Evolutionary conservation across 2,888 invertebrate species (phyloP).

Genomic region (Lapara coniferarum): DNA sequence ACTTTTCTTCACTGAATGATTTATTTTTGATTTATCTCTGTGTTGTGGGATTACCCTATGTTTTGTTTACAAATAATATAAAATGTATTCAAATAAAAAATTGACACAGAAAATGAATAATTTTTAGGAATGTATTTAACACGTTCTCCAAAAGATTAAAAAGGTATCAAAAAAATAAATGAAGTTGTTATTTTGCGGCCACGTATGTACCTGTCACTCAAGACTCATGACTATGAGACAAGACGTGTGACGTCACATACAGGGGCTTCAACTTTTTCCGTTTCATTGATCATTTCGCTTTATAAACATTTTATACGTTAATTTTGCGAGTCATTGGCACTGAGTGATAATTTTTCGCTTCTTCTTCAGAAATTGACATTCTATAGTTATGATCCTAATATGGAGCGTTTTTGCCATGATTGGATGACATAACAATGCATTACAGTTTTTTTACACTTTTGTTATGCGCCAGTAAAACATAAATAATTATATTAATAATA

Average conservation of each 20-base stretch:
- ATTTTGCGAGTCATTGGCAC: conserved; percentile 24
- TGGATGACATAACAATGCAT: not conserved
- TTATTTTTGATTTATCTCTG: not conserved
- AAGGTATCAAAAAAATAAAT: too few relatives aligned
- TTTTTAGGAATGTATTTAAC: too few relatives aligned
- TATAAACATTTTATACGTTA: conserved; percentile 21
- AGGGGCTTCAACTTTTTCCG: conserved; percentile 19
- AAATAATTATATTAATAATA: too few relatives aligned
- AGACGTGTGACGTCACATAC: conserved; percentile 25
- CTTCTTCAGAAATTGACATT: conserved; percentile 16
- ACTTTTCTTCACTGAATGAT: too few relatives aligned
- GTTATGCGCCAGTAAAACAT: not conserved
- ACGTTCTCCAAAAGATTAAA: too few relatives aligned
- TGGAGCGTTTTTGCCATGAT: not conserved
- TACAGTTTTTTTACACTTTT: not conserved
- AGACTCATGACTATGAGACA: conserved; percentile 11
- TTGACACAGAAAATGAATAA: too few relatives aligned
- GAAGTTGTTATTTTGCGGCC: too few relatives aligned
- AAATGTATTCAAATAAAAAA: too few relatives aligned
- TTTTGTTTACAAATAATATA: not conserved
- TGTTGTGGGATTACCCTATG: not conserved
- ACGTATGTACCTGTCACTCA: too few relatives aligned
- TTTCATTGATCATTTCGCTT: conserved; percentile 21
- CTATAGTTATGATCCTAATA: conserved; percentile 14
- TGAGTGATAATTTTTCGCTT: conserved; percentile 8